Percentiles rank a stretch among this genome's conserved stretches.
Conservation (phyloP, 1,140 invertebrate species). For the Tetranychus urticae region DNA sequence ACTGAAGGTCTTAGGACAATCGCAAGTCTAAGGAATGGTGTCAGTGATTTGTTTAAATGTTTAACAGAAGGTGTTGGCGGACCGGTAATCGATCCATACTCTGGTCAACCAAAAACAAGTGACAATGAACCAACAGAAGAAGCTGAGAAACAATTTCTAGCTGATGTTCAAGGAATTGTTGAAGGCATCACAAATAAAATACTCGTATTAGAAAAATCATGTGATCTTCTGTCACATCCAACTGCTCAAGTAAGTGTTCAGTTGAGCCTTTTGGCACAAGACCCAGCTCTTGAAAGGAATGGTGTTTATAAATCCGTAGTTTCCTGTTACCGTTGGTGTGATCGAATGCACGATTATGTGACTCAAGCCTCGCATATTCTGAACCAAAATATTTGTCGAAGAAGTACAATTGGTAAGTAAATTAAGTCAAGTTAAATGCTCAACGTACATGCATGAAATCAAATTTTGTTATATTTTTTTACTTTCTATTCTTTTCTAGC, state of each 20-base stretch:
- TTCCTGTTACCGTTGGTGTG: constrained; percentile 72
- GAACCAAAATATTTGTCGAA: constrained; percentile 53
- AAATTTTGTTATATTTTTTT: background rate
- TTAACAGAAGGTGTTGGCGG: no score
- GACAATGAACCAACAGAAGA: background rate
- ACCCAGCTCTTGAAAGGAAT: constrained; percentile 58
- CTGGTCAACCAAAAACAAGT: no score
- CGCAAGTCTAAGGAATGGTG: no score
- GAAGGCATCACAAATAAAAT: background rate
- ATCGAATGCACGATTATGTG: constrained; percentile 65
- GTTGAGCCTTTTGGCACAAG: constrained; percentile 53
- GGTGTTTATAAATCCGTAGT: constrained; percentile 61
- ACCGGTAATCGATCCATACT: no score
- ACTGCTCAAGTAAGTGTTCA: constrained; percentile 46
- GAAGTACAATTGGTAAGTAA: constrained; percentile 24
- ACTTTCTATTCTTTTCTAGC: background rate
- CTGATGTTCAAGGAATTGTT: background rate
- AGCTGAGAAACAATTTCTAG: background rate
- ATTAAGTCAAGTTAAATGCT: background rate
- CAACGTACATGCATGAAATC: background rate
- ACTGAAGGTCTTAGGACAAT: no score
- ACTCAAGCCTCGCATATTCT: constrained; percentile 44
- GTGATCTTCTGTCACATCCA: constrained; percentile 32
- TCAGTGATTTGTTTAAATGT: no score
- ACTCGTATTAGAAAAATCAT: constrained; percentile 14